These are phyloP conservation scores for Triplophysa tibetana DNA, from an alignment of 2,113 vertebrate species.

Conservation along the genomic window DNA sequence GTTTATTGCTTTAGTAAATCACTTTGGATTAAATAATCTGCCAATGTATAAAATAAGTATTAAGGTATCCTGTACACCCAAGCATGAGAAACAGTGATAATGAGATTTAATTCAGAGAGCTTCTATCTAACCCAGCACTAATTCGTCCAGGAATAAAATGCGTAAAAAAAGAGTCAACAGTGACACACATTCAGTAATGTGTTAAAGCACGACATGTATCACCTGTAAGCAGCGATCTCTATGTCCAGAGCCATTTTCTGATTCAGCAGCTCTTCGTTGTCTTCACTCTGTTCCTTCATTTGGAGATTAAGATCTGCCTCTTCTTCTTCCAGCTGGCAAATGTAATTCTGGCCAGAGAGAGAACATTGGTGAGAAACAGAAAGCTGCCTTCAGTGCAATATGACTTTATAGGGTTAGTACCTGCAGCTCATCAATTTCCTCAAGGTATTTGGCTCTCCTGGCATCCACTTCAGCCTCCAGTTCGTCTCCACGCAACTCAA, in stretches of 20 bases:
- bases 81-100: too few species aligned
- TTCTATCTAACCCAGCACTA: too few species aligned
- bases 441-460: slow-evolving; percentile 57
- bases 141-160: too few species aligned
- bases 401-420: slow-evolving; percentile 51
- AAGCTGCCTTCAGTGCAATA: slow-evolving; percentile 3
- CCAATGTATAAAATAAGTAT: too few species aligned
- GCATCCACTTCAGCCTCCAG: slow-evolving; percentile 67
- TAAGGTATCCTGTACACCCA: too few species aligned
- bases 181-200: neutral
- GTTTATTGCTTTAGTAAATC: too few species aligned
- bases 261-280: slow-evolving; percentile 67
- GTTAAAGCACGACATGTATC: neutral
- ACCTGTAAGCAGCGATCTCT: slow-evolving; percentile 77
- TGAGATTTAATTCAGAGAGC: too few species aligned
- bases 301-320: slow-evolving; percentile 63
- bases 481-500: slow-evolving; percentile 60
- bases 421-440: slow-evolving; percentile 69
- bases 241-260: slow-evolving; percentile 77
- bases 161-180: too few species aligned
- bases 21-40: too few species aligned
- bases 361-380: slow-evolving; percentile 13
- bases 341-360: slow-evolving; percentile 45
- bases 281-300: slow-evolving; percentile 70
- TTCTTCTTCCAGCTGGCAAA: slow-evolving; percentile 59